Conservation (phyloP, 1,140 invertebrate species). For the Bacillus rossius region DNA sequence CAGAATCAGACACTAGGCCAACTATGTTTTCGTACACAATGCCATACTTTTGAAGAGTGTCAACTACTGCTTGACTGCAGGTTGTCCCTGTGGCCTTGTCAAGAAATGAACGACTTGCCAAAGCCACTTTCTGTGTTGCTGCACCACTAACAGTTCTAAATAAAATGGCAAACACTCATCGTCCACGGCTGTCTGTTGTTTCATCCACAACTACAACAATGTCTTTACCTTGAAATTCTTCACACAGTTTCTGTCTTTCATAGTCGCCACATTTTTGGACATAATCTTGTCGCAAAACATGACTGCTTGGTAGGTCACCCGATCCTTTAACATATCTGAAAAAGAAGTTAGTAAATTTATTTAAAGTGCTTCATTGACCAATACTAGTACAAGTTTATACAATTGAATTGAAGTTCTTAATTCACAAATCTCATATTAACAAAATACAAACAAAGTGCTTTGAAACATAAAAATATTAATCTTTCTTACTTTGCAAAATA, state of each 20-base stretch:
- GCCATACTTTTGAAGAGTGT: conserved; percentile 5
- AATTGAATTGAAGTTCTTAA: too few species aligned
- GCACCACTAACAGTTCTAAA: not conserved
- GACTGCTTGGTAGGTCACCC: not conserved
- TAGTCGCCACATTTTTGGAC: not conserved
- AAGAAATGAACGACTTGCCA: not conserved
- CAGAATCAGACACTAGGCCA: conserved; percentile 5
- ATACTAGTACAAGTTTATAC: too few species aligned
- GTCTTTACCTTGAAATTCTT: too few species aligned
- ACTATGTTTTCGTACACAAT: conserved; percentile 3
- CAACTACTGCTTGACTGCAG: conserved; percentile 1
- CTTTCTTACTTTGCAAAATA: too few species aligned
- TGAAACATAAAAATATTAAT: too few species aligned
- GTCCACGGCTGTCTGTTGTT: not conserved
- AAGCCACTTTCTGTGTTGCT: not conserved
- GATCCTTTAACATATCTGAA: conserved; percentile 1
- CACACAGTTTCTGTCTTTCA: not conserved
- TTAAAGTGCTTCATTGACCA: too few species aligned
- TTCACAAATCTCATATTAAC: too few species aligned
- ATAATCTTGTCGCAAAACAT: not conserved
- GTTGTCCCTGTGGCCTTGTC: not conserved
- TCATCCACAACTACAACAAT: not conserved
- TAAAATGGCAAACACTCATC: not conserved
- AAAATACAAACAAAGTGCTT: too few species aligned
- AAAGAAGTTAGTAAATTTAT: too few species aligned